Evolutionary conservation across 2,113 vertebrate genomes (phyloP).

Genomic region (Leiothrix lutea): DNA sequence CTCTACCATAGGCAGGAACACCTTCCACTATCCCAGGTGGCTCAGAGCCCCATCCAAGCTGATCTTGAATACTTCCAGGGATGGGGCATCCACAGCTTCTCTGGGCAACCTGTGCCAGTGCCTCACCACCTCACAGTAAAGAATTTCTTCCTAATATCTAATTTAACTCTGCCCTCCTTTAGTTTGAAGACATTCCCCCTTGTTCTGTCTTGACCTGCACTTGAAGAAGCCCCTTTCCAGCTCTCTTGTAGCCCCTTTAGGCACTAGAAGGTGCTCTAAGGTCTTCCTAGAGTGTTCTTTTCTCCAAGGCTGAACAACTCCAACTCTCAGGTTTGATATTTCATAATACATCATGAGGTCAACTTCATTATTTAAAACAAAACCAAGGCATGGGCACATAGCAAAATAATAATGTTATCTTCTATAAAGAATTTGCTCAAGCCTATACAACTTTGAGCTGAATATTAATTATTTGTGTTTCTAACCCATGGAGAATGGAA

Average conservation of each 20-base stretch:
- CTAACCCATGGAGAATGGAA: background rate
- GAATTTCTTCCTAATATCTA: background rate
- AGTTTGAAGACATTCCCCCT: background rate
- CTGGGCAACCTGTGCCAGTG: background rate
- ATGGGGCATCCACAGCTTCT: background rate
- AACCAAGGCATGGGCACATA: background rate
- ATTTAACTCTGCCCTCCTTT: background rate
- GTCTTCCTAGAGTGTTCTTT: background rate
- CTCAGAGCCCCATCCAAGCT: background rate
- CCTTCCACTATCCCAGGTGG: background rate
- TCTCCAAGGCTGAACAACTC: background rate
- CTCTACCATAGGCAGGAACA: background rate
- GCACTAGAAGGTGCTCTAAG: background rate
- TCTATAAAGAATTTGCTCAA: background rate
- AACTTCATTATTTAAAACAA: background rate
- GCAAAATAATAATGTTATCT: background rate
- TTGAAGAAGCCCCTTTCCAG: background rate
- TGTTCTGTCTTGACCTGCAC: background rate
- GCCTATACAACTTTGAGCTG: background rate
- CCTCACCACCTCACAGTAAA: background rate
- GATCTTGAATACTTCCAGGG: background rate
- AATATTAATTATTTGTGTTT: background rate
- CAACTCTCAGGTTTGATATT: background rate
- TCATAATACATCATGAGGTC: background rate
- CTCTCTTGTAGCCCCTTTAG: background rate